Percentiles rank a stretch among this genome's conserved stretches.
phyloP scores from a whole-genome alignment of 2,113 vertebrate species.

The Okapia johnstoni region DNA sequence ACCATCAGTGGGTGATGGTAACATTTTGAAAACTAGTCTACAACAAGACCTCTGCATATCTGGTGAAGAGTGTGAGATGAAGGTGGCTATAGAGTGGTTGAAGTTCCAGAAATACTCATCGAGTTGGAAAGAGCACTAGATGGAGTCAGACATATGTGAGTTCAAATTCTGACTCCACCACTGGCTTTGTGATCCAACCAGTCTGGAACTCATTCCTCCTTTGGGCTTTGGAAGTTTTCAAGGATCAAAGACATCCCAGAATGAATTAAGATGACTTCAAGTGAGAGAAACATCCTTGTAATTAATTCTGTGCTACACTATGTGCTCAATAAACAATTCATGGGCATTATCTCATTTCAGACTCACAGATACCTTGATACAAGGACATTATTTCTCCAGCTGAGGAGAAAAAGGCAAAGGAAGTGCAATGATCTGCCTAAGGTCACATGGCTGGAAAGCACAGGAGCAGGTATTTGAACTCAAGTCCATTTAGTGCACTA shows the following conservation, averaged over 20 bases:
- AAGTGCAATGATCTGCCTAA: neutral
- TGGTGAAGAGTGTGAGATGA: neutral
- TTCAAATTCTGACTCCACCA: neutral
- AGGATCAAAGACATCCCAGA: neutral
- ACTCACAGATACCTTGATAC: neutral
- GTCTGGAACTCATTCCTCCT: neutral
- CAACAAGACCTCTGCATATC: neutral
- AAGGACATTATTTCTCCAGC: neutral
- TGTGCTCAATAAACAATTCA: neutral
- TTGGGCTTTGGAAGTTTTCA: neutral
- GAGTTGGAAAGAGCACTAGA: neutral
- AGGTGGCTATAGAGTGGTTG: neutral
- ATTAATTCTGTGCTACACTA: neutral
- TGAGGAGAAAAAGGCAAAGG: neutral
- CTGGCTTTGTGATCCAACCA: neutral
- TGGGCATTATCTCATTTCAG: neutral
- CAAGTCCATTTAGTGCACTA: neutral
- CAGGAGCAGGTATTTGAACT: neutral
- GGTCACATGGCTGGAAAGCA: neutral
- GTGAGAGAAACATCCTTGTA: neutral
- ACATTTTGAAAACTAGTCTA: neutral
- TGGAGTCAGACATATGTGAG: neutral
- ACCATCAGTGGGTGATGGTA: neutral
- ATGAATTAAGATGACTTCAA: neutral
- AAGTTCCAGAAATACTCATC: neutral